These are phyloP conservation scores for Liopterus haemorrhoidalis DNA, from an alignment of 2,888 invertebrate species.

Conservation along the genomic window DNA sequence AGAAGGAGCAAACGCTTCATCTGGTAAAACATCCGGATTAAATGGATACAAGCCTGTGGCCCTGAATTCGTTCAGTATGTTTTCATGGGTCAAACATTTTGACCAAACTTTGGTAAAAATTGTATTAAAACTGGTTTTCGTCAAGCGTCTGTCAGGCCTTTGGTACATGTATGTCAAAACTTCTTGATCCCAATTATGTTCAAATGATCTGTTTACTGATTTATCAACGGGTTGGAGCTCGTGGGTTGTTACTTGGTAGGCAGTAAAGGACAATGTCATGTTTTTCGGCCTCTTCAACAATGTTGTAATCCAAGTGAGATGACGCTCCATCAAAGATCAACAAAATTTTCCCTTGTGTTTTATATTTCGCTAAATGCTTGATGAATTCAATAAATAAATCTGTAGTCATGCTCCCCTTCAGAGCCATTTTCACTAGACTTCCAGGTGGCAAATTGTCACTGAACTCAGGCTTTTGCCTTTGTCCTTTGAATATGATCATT, in stretches of 20 bases:
- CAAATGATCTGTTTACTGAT: conserved; percentile 26
- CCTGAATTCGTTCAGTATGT: conserved; percentile 34
- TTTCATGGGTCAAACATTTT: conserved; percentile 32
- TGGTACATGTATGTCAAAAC: conserved; percentile 20
- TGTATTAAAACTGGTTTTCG: conserved; percentile 26
- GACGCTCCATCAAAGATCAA: conserved; percentile 37
- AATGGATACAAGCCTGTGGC: conserved; percentile 35
- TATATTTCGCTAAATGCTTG: conserved; percentile 34
- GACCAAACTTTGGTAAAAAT: conserved; percentile 33
- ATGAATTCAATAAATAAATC: conserved; percentile 27
- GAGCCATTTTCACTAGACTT: conserved; percentile 23
- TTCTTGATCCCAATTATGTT: conserved; percentile 30
- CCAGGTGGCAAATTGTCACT: conserved; percentile 23
- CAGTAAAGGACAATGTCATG: conserved; percentile 36
- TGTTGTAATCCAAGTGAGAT: conserved; percentile 35
- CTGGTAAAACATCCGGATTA: conserved; percentile 34
- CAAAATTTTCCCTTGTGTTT: conserved; percentile 28
- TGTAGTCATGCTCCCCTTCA: conserved; percentile 27
- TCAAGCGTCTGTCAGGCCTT: conserved; percentile 25
- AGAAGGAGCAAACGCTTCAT: conserved; percentile 33
- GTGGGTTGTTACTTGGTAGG: conserved; percentile 39
- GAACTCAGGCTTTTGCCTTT: conserved; percentile 16
- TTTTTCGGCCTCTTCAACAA: conserved; percentile 36
- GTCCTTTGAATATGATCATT: conserved; percentile 23
- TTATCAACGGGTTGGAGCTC: conserved; percentile 40